These are phyloP conservation scores for Lepidocyrtoides sp. DNA, from an alignment of 2,888 invertebrate species.

Conservation along the genomic window DNA sequence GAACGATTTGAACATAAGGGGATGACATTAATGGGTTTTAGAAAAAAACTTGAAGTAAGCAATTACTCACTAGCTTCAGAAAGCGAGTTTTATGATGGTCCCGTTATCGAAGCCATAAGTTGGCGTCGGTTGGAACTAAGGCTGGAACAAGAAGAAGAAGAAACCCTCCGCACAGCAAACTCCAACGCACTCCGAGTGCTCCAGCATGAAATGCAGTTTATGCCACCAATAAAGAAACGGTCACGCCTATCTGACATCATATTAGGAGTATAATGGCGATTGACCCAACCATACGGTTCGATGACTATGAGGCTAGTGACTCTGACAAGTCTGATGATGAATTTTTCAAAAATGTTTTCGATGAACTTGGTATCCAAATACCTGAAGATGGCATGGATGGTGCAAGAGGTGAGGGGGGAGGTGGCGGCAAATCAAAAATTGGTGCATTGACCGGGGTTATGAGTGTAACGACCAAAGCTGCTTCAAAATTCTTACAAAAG, in stretches of 20 bases:
- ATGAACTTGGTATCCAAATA: slow-evolving; percentile 67
- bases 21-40: slow-evolving; percentile 78
- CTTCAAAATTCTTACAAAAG: slow-evolving; percentile 48
- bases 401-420: background rate
- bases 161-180: slow-evolving; percentile 43
- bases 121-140: slow-evolving; percentile 72
- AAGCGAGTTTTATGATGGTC: slow-evolving; percentile 32
- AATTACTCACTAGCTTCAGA: slow-evolving; percentile 79
- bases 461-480: slow-evolving; percentile 44
- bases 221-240: slow-evolving; percentile 52
- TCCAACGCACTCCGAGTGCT: slow-evolving; percentile 55
- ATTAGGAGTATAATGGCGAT: slow-evolving; percentile 77
- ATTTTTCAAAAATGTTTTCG: slow-evolving; percentile 72
- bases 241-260: background rate
- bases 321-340: slow-evolving; percentile 69
- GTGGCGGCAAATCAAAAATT: background rate
- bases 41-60: slow-evolving; percentile 76
- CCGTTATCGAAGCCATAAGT: slow-evolving; percentile 62
- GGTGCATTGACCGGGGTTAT: background rate
- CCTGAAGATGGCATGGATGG: slow-evolving; percentile 17
- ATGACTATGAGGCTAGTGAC: slow-evolving; percentile 72
- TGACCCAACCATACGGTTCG: slow-evolving; percentile 64
- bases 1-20: slow-evolving; percentile 83
- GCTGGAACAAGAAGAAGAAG: slow-evolving; percentile 62
- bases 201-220: slow-evolving; percentile 69